These are phyloP conservation scores for Pterocles gutturalis DNA, from an alignment of 2,113 vertebrate genomes.

Conservation along the genomic window DNA sequence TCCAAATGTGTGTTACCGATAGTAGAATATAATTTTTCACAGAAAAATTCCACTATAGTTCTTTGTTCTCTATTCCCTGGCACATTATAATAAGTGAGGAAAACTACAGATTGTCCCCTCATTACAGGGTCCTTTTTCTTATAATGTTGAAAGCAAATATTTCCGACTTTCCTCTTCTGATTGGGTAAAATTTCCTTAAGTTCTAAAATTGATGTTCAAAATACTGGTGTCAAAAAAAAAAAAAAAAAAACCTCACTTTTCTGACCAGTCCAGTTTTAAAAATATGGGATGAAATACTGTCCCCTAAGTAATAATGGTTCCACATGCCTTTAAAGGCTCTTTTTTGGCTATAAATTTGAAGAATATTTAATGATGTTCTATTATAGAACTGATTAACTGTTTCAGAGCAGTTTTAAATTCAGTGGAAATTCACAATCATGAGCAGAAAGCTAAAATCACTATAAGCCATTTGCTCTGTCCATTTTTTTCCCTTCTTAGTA, in stretches of 20 bases:
- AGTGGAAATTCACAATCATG: not conserved
- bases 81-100: not conserved
- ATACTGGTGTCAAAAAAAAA: not conserved
- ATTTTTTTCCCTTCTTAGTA: not conserved
- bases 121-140: not conserved
- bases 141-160: not conserved
- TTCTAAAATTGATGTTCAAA: not conserved
- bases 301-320: not conserved
- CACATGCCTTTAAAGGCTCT: not conserved
- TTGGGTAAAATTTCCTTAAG: not conserved
- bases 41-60: not conserved
- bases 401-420: not conserved
- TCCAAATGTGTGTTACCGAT: constrained; percentile 3
- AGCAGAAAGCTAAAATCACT: not conserved
- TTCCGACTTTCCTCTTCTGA: not conserved
- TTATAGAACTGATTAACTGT: not conserved
- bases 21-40: not conserved
- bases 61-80: not conserved
- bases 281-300: not conserved
- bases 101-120: not conserved
- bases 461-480: not conserved
- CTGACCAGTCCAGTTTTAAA: not conserved
- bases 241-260: rapidly evolving
- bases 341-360: not conserved
- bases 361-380: not conserved